Percentiles rank a stretch among this genome's conserved stretches.
These are phyloP conservation scores for Spheniscus humboldti DNA, from an alignment of 2,797 vertebrate species.

Conservation along the genomic window DNA sequence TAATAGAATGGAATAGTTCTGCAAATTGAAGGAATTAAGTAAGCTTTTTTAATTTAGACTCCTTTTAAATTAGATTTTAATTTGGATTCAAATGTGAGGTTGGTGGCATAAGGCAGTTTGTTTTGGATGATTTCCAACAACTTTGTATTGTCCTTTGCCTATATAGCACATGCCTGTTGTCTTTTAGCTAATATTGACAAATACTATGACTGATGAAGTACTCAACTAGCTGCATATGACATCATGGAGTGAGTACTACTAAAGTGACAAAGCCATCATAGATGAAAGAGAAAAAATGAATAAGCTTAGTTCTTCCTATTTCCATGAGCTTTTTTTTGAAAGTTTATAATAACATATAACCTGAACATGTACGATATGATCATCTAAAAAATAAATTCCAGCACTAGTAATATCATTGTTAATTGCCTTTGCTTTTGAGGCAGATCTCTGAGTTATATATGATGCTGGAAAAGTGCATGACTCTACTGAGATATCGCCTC, in stretches of 20 bases:
- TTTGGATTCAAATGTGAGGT: slow-evolving; percentile 65
- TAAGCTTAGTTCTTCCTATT: not conserved
- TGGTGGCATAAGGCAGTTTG: slow-evolving; percentile 25
- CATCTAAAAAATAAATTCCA: not conserved
- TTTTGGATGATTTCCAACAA: slow-evolving; percentile 35
- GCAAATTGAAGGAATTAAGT: slow-evolving; percentile 75
- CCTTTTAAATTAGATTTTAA: slow-evolving; percentile 76
- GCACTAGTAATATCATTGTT: not conserved
- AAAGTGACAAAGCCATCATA: not conserved
- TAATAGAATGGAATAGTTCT: slow-evolving; percentile 81
- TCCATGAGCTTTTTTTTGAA: not conserved
- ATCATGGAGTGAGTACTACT: not conserved
- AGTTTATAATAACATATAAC: not conserved
- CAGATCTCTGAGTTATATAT: not conserved
- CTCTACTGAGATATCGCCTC: not conserved
- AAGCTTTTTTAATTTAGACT: slow-evolving; percentile 72
- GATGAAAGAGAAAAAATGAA: not conserved
- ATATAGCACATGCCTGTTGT: not conserved
- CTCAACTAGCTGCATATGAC: not conserved
- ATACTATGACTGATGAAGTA: not conserved
- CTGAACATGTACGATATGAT: not conserved
- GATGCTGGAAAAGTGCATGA: not conserved
- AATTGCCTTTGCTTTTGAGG: not conserved
- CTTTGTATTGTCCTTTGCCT: not conserved
- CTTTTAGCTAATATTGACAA: not conserved